Conservation (phyloP, 2,888 invertebrate genomes). For the Drosophila neotestacea region DNA sequence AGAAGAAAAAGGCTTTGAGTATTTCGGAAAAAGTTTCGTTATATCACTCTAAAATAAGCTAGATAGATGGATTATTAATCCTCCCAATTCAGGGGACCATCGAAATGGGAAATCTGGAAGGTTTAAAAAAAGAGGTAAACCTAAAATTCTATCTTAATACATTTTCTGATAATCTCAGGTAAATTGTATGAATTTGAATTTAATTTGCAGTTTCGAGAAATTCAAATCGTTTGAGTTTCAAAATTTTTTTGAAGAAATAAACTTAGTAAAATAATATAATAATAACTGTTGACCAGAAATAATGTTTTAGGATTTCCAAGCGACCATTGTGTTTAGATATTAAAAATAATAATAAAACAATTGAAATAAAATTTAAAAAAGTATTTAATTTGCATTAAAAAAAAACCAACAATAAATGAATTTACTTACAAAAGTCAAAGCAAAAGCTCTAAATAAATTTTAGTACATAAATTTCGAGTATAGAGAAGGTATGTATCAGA, state of each 20-base stretch:
- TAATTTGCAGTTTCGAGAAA: background rate
- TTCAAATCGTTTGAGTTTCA: background rate
- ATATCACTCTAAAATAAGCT: background rate
- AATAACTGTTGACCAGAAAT: background rate
- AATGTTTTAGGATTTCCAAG: background rate
- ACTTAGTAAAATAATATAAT: background rate
- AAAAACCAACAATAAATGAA: slow-evolving; percentile 62
- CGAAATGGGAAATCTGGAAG: no score
- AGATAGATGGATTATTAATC: background rate
- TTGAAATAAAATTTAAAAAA: slow-evolving; percentile 1
- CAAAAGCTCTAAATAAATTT: slow-evolving; percentile 33
- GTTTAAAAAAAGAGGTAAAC: background rate
- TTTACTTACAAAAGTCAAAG: slow-evolving; percentile 63
- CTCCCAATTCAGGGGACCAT: no score
- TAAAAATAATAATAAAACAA: background rate
- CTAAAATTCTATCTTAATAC: background rate
- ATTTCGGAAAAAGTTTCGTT: background rate
- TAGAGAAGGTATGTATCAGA: slow-evolving; percentile 33
- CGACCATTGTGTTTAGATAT: background rate
- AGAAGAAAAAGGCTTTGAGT: background rate
- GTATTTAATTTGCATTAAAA: slow-evolving; percentile 58
- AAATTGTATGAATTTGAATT: no score
- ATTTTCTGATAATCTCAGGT: no score
- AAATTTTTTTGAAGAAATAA: background rate
- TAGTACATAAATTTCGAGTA: slow-evolving; percentile 42